phyloP scores from a whole-genome alignment of 2,113 vertebrate species.

The Furnarius figulus region DNA sequence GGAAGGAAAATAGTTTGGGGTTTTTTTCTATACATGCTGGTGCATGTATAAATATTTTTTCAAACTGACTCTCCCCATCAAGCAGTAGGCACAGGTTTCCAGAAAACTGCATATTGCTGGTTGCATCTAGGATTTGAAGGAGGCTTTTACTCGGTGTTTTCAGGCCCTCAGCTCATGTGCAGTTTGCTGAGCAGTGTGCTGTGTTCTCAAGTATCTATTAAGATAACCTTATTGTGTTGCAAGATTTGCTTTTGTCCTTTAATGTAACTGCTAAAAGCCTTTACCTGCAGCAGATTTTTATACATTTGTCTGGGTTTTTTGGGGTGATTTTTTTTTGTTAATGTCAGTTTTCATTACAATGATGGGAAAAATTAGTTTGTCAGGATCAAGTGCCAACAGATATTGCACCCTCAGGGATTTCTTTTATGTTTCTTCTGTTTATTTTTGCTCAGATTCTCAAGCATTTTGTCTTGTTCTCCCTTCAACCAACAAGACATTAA shows the following conservation, averaged over 20 bases:
- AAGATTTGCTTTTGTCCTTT: background rate
- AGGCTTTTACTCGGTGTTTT: background rate
- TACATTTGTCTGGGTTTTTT: background rate
- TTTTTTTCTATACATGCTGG: background rate
- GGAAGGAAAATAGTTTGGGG: background rate
- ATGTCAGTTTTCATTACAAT: background rate
- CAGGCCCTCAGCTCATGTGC: background rate
- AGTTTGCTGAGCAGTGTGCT: background rate
- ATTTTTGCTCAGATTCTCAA: background rate
- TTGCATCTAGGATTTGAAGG: background rate
- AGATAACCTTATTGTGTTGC: background rate
- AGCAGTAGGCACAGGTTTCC: background rate
- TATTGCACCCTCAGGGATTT: background rate
- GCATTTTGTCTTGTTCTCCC: background rate
- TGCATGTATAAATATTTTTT: background rate
- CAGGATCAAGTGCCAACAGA: background rate
- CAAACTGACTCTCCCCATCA: background rate
- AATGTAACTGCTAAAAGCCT: background rate
- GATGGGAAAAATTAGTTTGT: background rate
- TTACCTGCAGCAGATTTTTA: background rate
- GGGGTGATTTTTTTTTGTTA: background rate
- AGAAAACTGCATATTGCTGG: background rate
- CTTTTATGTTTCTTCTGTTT: background rate
- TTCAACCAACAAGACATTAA: background rate
- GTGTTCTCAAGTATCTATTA: background rate